Conservation (phyloP, 2,888 invertebrate species). For the Lymantria dispar region DNA sequence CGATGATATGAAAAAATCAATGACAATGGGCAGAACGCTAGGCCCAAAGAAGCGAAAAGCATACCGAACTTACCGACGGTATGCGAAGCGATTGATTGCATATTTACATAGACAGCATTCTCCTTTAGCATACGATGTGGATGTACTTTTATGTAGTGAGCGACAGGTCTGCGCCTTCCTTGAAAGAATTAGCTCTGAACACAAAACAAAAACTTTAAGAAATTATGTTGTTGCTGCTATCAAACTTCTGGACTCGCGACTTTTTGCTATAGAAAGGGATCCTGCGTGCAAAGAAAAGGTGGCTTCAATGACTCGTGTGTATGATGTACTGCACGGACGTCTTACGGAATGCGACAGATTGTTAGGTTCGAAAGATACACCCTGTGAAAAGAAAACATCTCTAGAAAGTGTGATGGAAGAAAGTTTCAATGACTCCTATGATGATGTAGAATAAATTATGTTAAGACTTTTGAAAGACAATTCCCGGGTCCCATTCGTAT, state of each 20-base stretch:
- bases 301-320: conserved; percentile 74
- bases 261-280: conserved; percentile 77
- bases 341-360: conserved; percentile 71
- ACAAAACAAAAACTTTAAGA: conserved; percentile 74
- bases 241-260: conserved; percentile 72
- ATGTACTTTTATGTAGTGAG: conserved; percentile 73
- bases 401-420: conserved; percentile 66
- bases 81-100: conserved; percentile 73
- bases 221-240: conserved; percentile 79
- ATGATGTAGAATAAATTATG: conserved; percentile 54
- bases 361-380: conserved; percentile 61
- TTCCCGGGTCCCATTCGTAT: conserved; percentile 14
- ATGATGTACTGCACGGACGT: conserved; percentile 69
- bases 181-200: conserved; percentile 71
- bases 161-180: conserved; percentile 74
- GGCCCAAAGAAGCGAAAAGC: conserved; percentile 74
- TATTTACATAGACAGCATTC: conserved; percentile 77
- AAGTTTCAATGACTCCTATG: conserved; percentile 64
- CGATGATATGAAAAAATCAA: conserved; percentile 80
- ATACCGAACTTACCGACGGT: conserved; percentile 74
- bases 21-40: conserved; percentile 75
- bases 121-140: conserved; percentile 76
- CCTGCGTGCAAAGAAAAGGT: conserved; percentile 77
- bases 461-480: neutral
- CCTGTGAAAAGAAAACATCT: conserved; percentile 47